Evolutionary conservation across 2,888 invertebrate genomes (phyloP).

Genomic region (Platycheirus rosarum): DNA sequence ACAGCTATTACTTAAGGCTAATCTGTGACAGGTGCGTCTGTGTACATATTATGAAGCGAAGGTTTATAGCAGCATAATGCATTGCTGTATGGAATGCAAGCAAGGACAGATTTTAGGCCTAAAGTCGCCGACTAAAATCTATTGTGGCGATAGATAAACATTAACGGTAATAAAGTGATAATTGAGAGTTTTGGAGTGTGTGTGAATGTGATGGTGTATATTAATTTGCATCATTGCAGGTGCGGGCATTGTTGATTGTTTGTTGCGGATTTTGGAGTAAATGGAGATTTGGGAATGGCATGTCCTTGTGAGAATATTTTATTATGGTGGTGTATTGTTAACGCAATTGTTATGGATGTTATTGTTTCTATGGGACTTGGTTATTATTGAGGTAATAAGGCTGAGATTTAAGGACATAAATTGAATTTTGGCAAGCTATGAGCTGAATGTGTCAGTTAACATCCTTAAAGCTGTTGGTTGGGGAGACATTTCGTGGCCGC

Average conservation of each 20-base stretch:
- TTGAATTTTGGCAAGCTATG: conserved; percentile 1
- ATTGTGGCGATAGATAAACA: conserved; percentile 58
- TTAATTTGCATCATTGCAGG: conserved; percentile 2
- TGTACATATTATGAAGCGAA: background rate
- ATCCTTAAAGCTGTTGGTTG: too few relatives aligned
- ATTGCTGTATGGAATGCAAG: background rate
- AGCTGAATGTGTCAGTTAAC: background rate
- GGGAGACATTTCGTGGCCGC: too few relatives aligned
- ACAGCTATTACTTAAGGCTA: conserved; percentile 63
- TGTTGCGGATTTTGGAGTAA: conserved; percentile 33
- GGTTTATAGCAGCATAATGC: too few relatives aligned
- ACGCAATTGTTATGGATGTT: conserved; percentile 25
- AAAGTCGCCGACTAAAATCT: conserved; percentile 44
- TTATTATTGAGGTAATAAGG: conserved; percentile 5
- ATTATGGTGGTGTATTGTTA: background rate
- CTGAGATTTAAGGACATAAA: conserved; percentile 14
- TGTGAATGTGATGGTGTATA: background rate
- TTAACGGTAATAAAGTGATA: conserved; percentile 65
- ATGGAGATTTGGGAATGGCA: background rate
- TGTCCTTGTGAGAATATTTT: background rate
- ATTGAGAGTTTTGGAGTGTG: conserved; percentile 44
- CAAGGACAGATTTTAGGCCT: conserved; percentile 15
- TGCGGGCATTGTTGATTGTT: conserved; percentile 26
- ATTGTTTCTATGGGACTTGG: background rate
- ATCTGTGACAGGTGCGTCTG: conserved; percentile 54